Percentiles rank a stretch among this genome's conserved stretches.
Conservation (phyloP, 2,888 invertebrate genomes). For the Lutraria lutraria region DNA sequence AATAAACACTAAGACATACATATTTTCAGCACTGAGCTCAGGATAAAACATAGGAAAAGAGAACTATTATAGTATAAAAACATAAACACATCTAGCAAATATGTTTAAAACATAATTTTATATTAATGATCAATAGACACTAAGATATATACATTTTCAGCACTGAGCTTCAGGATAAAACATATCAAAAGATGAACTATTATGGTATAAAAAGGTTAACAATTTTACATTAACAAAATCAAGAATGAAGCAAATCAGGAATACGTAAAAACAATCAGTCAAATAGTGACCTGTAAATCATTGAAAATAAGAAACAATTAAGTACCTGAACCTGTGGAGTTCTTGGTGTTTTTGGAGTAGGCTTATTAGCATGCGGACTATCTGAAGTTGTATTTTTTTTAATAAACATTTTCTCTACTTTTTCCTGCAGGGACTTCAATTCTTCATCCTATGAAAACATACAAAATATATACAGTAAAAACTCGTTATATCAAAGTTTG, state of each 20-base stretch:
- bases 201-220: neutral
- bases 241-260: no score
- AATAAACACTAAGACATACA: no score
- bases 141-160: no score
- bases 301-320: neutral
- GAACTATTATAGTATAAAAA: no score
- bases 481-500: no score
- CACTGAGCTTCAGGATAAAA: neutral
- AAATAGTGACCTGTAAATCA: neutral
- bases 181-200: no score
- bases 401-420: slow-evolving; percentile 64
- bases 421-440: slow-evolving; percentile 60
- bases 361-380: slow-evolving; percentile 58
- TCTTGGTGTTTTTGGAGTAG: neutral
- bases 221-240: neutral
- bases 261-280: no score
- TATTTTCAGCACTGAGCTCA: neutral
- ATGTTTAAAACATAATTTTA: no score
- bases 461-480: no score
- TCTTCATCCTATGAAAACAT: slow-evolving; percentile 57
- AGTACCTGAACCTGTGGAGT: slow-evolving; percentile 7
- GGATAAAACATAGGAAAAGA: neutral
- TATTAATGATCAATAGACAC: no score
- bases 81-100: no score
- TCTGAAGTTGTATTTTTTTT: slow-evolving; percentile 57